phyloP scores from a whole-genome alignment of 2,113 vertebrate genomes.

The mouse (Mus musculus) region GRCm39 chr10:91247001-91247500 shows the following conservation, averaged over 20 bases:
- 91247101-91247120: too few relatives aligned
- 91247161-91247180: neutral
- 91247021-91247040: neutral
- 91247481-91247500: neutral
- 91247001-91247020: neutral
- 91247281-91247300: neutral
- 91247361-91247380: neutral
- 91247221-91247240: neutral
- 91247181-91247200: neutral
- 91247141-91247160: neutral
- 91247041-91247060: neutral
- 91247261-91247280: neutral
- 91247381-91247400: neutral
- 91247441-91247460: neutral
- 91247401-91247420: neutral
- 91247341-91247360: neutral
- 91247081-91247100: neutral
- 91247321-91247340: neutral
- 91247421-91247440: neutral
- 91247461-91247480: neutral
- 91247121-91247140: neutral
- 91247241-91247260: neutral
- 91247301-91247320: neutral
- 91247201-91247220: neutral
- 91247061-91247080: neutral